Evolutionary conservation across 1,140 invertebrate genomes (phyloP), one percentile per base, ranked within the genome.

Genomic region (Drosophila sp.): DNA sequence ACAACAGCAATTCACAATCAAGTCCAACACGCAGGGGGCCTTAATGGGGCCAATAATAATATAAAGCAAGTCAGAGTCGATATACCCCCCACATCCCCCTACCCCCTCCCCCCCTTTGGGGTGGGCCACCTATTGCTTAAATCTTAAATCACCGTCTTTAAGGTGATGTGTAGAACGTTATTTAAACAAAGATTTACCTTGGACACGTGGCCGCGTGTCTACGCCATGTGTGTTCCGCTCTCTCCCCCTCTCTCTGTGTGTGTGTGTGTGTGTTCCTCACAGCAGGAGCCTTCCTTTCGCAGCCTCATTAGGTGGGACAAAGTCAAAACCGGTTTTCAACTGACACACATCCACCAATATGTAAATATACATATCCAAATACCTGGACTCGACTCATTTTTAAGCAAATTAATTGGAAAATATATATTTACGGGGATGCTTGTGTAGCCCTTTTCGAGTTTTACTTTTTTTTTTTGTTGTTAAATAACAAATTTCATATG

Each of bases 391-490:
- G 44, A 50, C 44, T 50, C 40, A 44, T 50, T 62, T 63, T 30
- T 47, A 61, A 77, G 66, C 57, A 65, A 77, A 77, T 77, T 77
- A 77, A 77, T 77, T 54, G 67, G 75, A 77, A 77, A 76, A 77
- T 64, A 75, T 58, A 32, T 58, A 32, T 58, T 35, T 10, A 23
- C 32, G 55, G 29, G 55, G 44, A 25, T 50, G 23, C 23, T 50
- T 8, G 4, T n/a, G 5, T 7, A 50, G 44, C 35, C 57, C 72
- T 44, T 75, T 11, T 38, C 35, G 40, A 27, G 23, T 47, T 6
- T 25, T 17, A 7, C 25, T 7, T 50, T 27, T 50, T 25, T 25
- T 10, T 50, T 25, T 50, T 50, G 25, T 10, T 23, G 44, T 50
- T 50, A 50, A 50, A 25, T 50, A 50, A 70, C 38, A 76, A 30